These are phyloP conservation scores for Silvanus unidentatus DNA, from an alignment of 2,888 invertebrate genomes.

Conservation along the genomic window DNA sequence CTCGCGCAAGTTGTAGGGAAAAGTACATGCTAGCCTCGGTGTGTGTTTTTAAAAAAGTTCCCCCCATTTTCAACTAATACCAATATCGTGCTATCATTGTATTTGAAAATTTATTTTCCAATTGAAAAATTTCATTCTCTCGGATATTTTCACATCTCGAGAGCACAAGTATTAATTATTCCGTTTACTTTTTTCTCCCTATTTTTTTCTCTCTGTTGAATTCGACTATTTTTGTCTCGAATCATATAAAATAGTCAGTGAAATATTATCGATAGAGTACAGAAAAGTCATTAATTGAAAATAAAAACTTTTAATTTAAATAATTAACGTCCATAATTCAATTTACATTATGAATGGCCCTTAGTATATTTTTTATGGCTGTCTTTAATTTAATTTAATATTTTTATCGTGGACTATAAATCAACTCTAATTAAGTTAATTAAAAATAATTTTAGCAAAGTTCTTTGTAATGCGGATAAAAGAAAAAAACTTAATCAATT, in stretches of 20 bases:
- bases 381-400: slow-evolving; percentile 47
- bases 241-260: no score
- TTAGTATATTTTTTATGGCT: slow-evolving; percentile 39
- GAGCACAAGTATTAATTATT: no score
- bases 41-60: no score
- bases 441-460: slow-evolving; percentile 46
- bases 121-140: slow-evolving; percentile 39
- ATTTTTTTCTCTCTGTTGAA: no score
- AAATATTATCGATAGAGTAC: no score
- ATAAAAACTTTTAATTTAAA: slow-evolving; percentile 29
- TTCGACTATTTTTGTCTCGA: no score
- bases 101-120: slow-evolving; percentile 44
- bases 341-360: slow-evolving; percentile 26
- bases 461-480: slow-evolving; percentile 37
- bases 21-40: no score
- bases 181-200: no score
- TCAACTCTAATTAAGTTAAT: slow-evolving; percentile 45
- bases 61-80: no score
- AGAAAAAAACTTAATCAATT: slow-evolving; percentile 41
- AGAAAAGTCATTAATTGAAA: slow-evolving; percentile 11
- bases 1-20: no score
- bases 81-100: no score
- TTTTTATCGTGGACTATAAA: slow-evolving; percentile 46
- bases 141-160: slow-evolving; percentile 40
- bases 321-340: slow-evolving; percentile 30